These are phyloP conservation scores for Mimachlamys varia DNA, from an alignment of 2,888 invertebrate genomes.

Conservation along the genomic window DNA sequence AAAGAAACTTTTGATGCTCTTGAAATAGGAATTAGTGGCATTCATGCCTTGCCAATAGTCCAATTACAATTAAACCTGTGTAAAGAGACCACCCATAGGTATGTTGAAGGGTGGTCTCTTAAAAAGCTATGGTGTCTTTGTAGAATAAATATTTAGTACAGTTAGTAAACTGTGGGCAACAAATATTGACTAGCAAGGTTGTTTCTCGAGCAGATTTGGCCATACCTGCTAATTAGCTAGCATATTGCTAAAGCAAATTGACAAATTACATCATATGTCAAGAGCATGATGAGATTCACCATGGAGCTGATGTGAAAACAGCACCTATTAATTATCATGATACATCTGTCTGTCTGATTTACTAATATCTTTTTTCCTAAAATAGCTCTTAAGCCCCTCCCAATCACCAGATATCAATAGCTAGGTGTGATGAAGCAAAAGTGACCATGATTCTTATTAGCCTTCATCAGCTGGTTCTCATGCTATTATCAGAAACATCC, in stretches of 20 bases:
- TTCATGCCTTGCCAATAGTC: neutral
- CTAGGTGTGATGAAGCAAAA: neutral
- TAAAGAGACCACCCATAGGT: neutral
- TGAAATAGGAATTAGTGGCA: neutral
- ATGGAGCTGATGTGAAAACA: neutral
- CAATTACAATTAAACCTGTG: neutral
- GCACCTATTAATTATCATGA: neutral
- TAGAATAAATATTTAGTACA: too few species aligned
- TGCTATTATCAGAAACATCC: neutral
- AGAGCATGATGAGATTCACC: neutral
- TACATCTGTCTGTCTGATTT: neutral
- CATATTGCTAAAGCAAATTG: neutral
- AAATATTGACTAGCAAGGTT: neutral
- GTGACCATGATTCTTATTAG: neutral
- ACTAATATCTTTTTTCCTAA: slow-evolving; percentile 2
- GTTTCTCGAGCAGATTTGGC: neutral
- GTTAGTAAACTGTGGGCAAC: too few species aligned
- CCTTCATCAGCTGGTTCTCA: neutral
- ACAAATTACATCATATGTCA: neutral
- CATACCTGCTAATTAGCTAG: neutral
- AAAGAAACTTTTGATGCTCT: neutral
- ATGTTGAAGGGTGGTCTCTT: neutral
- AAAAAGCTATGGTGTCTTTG: neutral
- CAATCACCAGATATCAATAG: neutral
- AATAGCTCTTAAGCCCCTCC: neutral